Evolutionary conservation across 2,888 invertebrate genomes (phyloP), one percentile per base, ranked within the genome.

Genomic region (Conus canariensis): DNA sequence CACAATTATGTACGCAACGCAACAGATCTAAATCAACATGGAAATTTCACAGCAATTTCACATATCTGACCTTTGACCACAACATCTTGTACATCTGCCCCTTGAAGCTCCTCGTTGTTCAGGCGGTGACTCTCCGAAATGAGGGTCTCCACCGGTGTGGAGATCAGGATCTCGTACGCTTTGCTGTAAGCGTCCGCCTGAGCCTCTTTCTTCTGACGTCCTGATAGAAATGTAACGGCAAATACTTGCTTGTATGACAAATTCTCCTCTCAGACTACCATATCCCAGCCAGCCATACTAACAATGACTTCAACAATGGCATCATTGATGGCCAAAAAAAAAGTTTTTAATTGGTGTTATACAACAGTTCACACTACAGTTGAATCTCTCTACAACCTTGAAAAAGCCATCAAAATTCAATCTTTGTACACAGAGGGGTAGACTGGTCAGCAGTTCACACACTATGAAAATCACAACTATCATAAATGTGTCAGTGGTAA

Each of bases 11-110:
- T 4, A 45, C 4, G 4, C 45, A 45, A 45, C 45, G 45, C 45
- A 45, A 4, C 45, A 45, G 45, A 45, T 45, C 45, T 45, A 45
- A 45, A 45, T 45, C 45, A 45, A 4, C 45, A 45, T 4, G 45
- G 3, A 45, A 45, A 4, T 2, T 45, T 45, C 45, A 45, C 45
- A 45, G 45, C 45, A 45, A 3, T 45, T 45, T 45, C 3, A 45
- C 45, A 45, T 45, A 45, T 45, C 45, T 45, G 2, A 22, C 92
- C 92, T 91, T 94, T 94, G 45, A 94, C 91, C 56, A 92, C 90
- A 22, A 94, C 91, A 89, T 94, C 94, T 30, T 93, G 83, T n/a
- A 94, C 90, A 30, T 92, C 88, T 2, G 93, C 92, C 16, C 92
- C 91, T 45, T 92, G 90, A 7, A 92, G 86, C 22, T 94, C 94